phyloP scores from a whole-genome alignment of 2,113 vertebrate species.

The Trogon surrucura region DNA sequence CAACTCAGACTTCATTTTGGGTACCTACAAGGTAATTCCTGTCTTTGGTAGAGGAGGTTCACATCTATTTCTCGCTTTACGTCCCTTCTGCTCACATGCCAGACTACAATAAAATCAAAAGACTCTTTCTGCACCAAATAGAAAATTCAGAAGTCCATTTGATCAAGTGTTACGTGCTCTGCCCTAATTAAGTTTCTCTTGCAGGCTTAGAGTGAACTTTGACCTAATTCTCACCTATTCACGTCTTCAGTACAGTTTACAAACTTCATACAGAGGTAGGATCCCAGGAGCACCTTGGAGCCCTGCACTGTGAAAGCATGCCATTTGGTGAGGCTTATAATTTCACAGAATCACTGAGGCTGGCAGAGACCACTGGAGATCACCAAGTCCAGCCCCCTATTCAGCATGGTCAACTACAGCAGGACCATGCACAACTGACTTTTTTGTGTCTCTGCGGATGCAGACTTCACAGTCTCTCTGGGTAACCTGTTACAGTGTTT shows the following conservation, averaged over 20 bases:
- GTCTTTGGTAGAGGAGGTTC: neutral
- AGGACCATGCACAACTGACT: neutral
- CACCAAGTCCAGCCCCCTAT: neutral
- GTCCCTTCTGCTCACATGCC: neutral
- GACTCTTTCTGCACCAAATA: neutral
- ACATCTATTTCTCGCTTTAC: neutral
- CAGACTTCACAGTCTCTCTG: neutral
- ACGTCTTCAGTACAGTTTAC: neutral
- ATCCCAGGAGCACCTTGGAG: neutral
- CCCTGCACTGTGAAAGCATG: neutral
- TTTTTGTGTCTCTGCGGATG: fast-evolving
- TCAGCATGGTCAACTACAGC: neutral
- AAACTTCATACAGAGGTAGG: neutral
- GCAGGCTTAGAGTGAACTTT: neutral
- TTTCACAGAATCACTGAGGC: neutral
- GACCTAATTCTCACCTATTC: neutral
- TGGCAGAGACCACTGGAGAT: neutral
- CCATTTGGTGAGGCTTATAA: neutral
- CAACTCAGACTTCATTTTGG: neutral
- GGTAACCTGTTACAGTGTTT: neutral
- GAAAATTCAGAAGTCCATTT: neutral
- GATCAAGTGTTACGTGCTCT: neutral
- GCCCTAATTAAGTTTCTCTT: neutral
- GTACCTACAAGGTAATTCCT: neutral
- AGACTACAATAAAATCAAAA: neutral